These are phyloP conservation scores for Thamnophis elegans DNA, from an alignment of 2,797 vertebrate genomes.

Conservation along the genomic window DNA sequence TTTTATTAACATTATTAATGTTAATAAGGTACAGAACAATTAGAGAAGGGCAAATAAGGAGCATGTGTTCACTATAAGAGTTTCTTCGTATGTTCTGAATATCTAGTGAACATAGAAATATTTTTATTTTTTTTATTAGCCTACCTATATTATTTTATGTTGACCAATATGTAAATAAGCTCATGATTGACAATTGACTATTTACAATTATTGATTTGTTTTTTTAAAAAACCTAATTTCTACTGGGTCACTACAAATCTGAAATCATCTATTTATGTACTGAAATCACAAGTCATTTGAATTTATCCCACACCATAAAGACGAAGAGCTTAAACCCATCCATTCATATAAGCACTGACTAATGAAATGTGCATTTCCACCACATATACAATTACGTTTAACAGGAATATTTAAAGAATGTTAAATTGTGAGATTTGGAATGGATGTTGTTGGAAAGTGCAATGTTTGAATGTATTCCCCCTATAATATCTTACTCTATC, in stretches of 20 bases:
- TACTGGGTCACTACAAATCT: not conserved
- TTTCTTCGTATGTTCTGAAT: not conserved
- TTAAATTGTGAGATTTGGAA: not conserved
- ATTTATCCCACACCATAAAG: not conserved
- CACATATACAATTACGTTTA: not conserved
- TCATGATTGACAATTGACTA: not conserved
- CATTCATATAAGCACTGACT: not conserved
- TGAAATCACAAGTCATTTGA: not conserved
- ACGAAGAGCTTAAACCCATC: not conserved
- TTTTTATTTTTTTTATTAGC: not conserved
- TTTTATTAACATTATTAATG: not conserved
- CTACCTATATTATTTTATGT: not conserved
- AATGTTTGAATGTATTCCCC: not conserved
- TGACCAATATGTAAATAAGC: not conserved
- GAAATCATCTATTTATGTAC: not conserved
- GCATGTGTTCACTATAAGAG: not conserved
- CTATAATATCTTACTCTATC: constrained; percentile 28
- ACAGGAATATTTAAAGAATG: not conserved
- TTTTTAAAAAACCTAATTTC: not conserved
- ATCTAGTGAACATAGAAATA: not conserved
- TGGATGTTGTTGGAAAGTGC: not conserved
- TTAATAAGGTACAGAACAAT: not conserved
- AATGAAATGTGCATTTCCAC: not conserved
- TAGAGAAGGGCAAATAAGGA: not conserved
- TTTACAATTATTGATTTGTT: not conserved